Evolutionary conservation across 2,797 vertebrate genomes (phyloP), one percentile per base, ranked within the genome.

Genomic region (Hirundo rustica): DNA sequence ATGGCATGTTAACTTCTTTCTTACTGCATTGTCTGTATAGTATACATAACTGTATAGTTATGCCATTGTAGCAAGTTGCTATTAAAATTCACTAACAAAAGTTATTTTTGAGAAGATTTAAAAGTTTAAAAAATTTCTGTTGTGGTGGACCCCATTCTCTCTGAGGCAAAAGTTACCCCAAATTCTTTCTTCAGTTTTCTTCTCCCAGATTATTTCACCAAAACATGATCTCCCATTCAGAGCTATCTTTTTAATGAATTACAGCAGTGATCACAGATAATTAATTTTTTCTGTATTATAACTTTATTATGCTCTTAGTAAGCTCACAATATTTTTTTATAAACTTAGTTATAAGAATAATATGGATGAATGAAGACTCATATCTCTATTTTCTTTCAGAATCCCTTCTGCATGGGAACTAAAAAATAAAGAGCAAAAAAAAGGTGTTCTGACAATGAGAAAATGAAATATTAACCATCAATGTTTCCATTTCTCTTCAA

Each of bases 401-500:
- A 81, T 61, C 3, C 7, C 5, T 91, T 91, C 45, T 77, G 38
- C 50, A 16, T 23, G 45, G 11, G 16, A 94, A 36, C 40, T 80
- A 67, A 85, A 83, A 81, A 85, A 88, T 48, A 36, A 85, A 78
- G 21, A 80, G 13, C 26, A 58, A 78, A 78, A 60, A 45, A 10
- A 22, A 4, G 2, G 18, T 62, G 25, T 36, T 85, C 15, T 67
- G 65, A 87, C 45, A 92, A 82, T 15, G 20, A 64, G 36, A 82
- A 88, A 44, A 90, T 86, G 84, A 91, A 95, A 91, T 86, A 89
- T 76, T 76, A 76, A 53, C 25, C 16, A 26, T 91, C 58, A 95
- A 29, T 74, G 61, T 75, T 91, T 88, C 40, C 12, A 58, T 73
- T 88, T 61, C 19, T 82, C 55, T 77, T 21, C 47, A 93, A 51